Evolutionary conservation across 2,888 invertebrate genomes (phyloP).

Genomic region (Pterobdella sp.): DNA sequence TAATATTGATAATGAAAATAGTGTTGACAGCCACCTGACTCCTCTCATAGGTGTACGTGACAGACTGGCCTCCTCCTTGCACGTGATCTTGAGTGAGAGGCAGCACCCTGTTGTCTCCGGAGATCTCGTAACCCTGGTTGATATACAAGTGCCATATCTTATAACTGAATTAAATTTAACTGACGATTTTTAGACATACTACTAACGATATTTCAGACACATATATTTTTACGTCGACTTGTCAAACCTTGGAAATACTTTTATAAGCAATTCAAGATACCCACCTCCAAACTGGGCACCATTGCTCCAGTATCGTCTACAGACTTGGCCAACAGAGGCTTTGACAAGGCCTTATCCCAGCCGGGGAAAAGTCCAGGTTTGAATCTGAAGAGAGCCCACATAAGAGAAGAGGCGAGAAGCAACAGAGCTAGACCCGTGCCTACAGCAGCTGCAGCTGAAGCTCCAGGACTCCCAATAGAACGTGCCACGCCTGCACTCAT

Average conservation of each 20-base stretch:
- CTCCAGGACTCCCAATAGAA: conserved; percentile 40
- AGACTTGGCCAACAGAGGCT: neutral
- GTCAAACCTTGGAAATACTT: too few species aligned
- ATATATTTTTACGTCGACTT: too few species aligned
- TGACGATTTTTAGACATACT: too few species aligned
- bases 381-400: conserved; percentile 40
- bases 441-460: conserved; percentile 39
- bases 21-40: conserved; percentile 18
- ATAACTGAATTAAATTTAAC: too few species aligned
- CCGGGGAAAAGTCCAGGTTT: conserved; percentile 39
- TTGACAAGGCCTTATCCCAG: neutral
- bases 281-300: neutral
- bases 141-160: too few species aligned
- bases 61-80: neutral
- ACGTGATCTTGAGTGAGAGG: neutral
- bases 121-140: conserved; percentile 7
- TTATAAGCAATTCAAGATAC: neutral
- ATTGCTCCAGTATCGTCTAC: neutral
- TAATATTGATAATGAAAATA: too few species aligned
- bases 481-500: conserved; percentile 23
- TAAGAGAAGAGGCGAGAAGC: conserved; percentile 34
- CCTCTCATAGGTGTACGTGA: conserved; percentile 25
- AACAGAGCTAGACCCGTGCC: conserved; percentile 39
- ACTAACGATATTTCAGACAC: too few species aligned
- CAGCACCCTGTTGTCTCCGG: conserved; percentile 10